Base-by-base conservation (phyloP, 1,140 invertebrate genomes). In the Conus ventricosus region DNA sequence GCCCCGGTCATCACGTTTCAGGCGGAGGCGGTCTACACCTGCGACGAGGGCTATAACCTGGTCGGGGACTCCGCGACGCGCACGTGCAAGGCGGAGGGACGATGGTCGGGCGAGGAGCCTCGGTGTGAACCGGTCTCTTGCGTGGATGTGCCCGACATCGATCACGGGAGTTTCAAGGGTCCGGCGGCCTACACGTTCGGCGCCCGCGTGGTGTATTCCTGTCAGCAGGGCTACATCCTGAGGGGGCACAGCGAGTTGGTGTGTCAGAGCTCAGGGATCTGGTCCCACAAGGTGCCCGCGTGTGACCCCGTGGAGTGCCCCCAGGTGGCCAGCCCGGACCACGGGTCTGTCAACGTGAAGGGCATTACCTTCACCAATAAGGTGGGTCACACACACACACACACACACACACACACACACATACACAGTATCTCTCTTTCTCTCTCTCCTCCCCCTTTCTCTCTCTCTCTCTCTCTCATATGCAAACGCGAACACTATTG, bases 201-300 rank as follows among this genome's bases (percentile, higher is more conserved):
- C 11, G 78, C 67, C 1, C 71, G 85, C 51, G 71, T 87, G 54
- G 87, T 82, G 20, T 87, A 88, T 63, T 57, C 88, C 5, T 93
- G 95, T 98, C 27, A 96, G 97, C 92, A 98, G 97, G 91, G 91
- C 5, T 92, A 93, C 87, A 25, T 76, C 13, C 75, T 93, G 71
- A 81, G 88, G 23, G 93, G 93, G 8, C 25, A 78, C 0, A n/a
- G 53, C 6, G 76, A 87, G 10, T 83, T 94, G 1, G 53, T 39
- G 0, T 94, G 94, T 88, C 85, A 91, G 20, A 91, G 92, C 3
- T 86, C 89, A 5, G 94, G 93, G 39, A 87, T 82, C 13, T 96
- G 94, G 94, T 94, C 93, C 76, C 92, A 92, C 6, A 80, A 76
- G n/a, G 80, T 53, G 13, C 93, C 94, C 23, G 60, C 54, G 8